Base-by-base conservation (phyloP, 1,140 invertebrate genomes). In the Eupristina koningsbergeri region DNA sequence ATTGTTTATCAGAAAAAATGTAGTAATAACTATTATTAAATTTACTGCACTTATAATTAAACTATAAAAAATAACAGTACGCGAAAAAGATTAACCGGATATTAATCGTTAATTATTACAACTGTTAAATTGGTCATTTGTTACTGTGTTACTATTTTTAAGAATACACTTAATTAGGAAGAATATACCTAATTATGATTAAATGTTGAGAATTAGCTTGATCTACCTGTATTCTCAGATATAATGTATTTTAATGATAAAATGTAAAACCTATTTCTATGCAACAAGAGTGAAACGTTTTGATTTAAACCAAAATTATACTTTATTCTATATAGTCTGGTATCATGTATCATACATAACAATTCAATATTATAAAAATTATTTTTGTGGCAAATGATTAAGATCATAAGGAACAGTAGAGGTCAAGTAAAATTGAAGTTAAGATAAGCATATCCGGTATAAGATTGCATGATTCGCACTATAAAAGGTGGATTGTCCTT, bases 401-500 rank as follows among this genome's bases (percentile, higher is more conserved):
- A 71, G 3, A 41, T 71, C 34, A 15, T 67, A 71, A 71, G 11
- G 3, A 41, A 41, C 0, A 22, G 26, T 19, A 9, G 67, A 39
- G n/a, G 41, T 78, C 15, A 29, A n/a, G 36, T 31, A 71, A 41
- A 71, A 71, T 41, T 71, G 6, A 71, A 41, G 8, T 71, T 61
- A 45, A 11, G 41, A 78, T 64, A 64, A 78, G 29, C 17, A 64
- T 17, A 39, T 41, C 39, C 45, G 58, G 36, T 47, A 22, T n/a
- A 58, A 41, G 47, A 26, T 58, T 19, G n/a, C 73, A 73, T n/a
- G 39, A 26, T 45, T 22, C n/a, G 19, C 29, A 9, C 61, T 50
- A 34, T 50, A 69, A 80, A 69, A 80, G 31, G 34, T 53, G 41
- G 41, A 73, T 69, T 61, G 80, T 81, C 80, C 80, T 81, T 81